Conservation (phyloP, 1,140 invertebrate genomes). For the Achatina immaculata region DNA sequence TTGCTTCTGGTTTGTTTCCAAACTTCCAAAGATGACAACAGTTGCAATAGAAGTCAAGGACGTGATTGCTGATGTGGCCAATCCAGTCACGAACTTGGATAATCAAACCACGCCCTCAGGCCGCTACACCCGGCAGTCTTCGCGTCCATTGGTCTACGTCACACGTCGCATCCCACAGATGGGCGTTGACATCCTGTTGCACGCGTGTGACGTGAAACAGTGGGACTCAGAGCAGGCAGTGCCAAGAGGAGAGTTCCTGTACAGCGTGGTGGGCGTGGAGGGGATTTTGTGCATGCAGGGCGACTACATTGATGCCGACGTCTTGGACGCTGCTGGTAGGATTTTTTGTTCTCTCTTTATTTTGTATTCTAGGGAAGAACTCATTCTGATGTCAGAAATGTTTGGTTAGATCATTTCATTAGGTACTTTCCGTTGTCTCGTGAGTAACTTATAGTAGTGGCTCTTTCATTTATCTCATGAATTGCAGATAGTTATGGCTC, state of each 20-base stretch:
- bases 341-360: too few species aligned
- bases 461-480: too few species aligned
- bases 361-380: too few species aligned
- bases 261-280: slow-evolving; percentile 80
- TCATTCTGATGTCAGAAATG: too few species aligned
- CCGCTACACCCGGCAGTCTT: background rate
- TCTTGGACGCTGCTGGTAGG: slow-evolving; percentile 78
- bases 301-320: slow-evolving; percentile 86
- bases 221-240: slow-evolving; percentile 74
- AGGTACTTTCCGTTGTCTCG: too few species aligned
- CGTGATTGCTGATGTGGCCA: background rate
- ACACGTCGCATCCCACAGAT: slow-evolving; percentile 62
- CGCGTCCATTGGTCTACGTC: slow-evolving; percentile 60
- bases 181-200: slow-evolving; percentile 59
- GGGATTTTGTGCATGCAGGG: slow-evolving; percentile 85
- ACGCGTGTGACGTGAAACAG: slow-evolving; percentile 61
- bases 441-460: too few species aligned
- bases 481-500: too few species aligned
- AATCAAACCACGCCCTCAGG: background rate
- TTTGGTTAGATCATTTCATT: too few species aligned
- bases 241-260: slow-evolving; percentile 79
- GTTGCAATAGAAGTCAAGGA: slow-evolving; percentile 89
- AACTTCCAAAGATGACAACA: slow-evolving; percentile 98
- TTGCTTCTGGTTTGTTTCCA: too few species aligned
- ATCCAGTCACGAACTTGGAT: background rate